These are phyloP conservation scores for Megalops cyprinoides DNA, from an alignment of 2,797 vertebrate genomes.

Conservation along the genomic window DNA sequence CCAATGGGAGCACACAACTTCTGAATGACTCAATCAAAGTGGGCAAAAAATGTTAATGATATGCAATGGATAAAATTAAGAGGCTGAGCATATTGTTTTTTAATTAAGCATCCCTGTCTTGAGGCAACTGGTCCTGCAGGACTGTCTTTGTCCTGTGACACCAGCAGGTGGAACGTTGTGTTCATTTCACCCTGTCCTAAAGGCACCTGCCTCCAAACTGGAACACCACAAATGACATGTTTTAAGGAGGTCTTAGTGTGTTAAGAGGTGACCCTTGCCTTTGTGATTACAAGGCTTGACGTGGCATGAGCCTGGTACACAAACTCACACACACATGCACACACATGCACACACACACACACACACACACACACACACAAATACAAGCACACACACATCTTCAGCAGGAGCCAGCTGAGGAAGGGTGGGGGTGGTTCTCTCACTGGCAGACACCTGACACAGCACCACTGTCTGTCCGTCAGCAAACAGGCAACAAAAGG, in stretches of 20 bases:
- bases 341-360: neutral
- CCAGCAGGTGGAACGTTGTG: neutral
- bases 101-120: too few relatives aligned
- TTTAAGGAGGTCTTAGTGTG: neutral
- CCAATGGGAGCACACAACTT: neutral
- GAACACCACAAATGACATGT: conserved; percentile 9
- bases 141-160: neutral
- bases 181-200: neutral
- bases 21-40: neutral
- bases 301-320: neutral
- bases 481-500: neutral
- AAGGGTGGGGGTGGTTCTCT: neutral
- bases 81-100: neutral
- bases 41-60: neutral
- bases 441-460: conserved; percentile 1
- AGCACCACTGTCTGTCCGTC: conserved; percentile 19
- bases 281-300: neutral
- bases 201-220: conserved; percentile 9
- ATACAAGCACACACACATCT: conserved; percentile 1
- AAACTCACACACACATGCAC: neutral
- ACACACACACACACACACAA: neutral
- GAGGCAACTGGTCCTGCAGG: too few relatives aligned
- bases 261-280: conserved; percentile 11
- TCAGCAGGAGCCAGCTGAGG: neutral
- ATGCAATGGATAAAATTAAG: neutral